Evolutionary conservation across 2,888 invertebrate species (phyloP), one percentile per base, ranked within the genome.

Genomic region (Oeneis ivallda): DNA sequence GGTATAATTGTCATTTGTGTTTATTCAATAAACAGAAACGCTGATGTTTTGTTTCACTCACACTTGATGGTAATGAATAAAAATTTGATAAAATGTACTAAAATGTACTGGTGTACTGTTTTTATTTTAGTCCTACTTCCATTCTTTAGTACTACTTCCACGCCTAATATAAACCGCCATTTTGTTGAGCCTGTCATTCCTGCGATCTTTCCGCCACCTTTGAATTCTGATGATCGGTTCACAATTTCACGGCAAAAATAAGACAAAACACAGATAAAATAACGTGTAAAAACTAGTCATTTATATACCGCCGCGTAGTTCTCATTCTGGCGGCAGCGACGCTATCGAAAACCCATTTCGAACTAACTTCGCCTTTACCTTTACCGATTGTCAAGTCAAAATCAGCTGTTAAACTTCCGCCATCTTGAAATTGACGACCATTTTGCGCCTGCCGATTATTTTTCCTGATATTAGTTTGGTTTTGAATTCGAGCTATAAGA

Each of bases 311-410:
- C 45, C 87, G 74, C 0, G 82, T 81, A 0, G 82, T 87, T 13
- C 87, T 78, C 82, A 87, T 83, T 1, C 89, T 76, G 0, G 79
- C 83, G 0, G 84, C 79, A 0, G 85, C 84, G 0, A 89, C 83
- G 59, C 90, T 89, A 52, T 90, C 90, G 64, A 89, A 90, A 37
- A 91, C 87, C 91, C 90, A 91, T 50, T 84, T 87, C 0, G 86
- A 85, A 43, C 74, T 74, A 1, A 89, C 78, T 68, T 86, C 77
- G 0, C 83, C 84, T 0, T 70, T 72, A 0, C 65, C 71, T 0
- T 67, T 68, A 0, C 89, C 90, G 1, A 90, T 70, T 0, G 76
- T 78, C 1, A 89, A 68, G 68, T 87, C 86, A 64, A 76, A 64
- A 53, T 66, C 70, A 60, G 65, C 62, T 70, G 63, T 41, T 26